Evolutionary conservation across 2,797 vertebrate species (phyloP), one percentile per base, ranked within the genome.

Genomic region (Centropyge bicolor): DNA sequence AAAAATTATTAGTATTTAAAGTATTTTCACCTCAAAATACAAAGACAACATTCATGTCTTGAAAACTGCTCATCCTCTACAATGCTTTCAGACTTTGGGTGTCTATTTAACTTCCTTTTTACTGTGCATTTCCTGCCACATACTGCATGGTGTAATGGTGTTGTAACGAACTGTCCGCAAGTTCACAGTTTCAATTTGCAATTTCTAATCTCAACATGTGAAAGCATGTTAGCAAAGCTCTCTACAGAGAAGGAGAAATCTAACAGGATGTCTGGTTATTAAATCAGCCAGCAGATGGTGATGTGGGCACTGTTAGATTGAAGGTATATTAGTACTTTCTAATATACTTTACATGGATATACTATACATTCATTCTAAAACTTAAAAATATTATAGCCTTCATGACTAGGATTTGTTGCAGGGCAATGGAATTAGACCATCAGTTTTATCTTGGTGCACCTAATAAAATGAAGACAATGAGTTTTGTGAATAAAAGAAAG

Each of bases 201-300:
- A 75, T 59, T 52, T 45, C 19, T 52, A 9, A 10, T 52, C 5
- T 56, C 22, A 57, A 45, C 12, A 24, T 45, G 4, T 27, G 49
- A 0, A 54, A 31, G 0, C 8, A 2, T 27, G 9, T 35, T 11
- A 2, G 17, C 9, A 54, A 9, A 60, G 5, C 11, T 70, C 9
- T 17, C 22, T 54, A 49, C 22, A 43, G 31, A 5, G 16, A 49
- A 38, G n/a, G 10, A 57, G 16, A 59, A 43, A 43, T 48, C 19
- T 6, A 55, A n/a, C 36, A 9, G 12, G 60, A 31, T 16, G n/a
- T 24, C 27, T 20, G 12, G 10, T 38, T 31, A 24, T 9, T 17
- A 60, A 43, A 31, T 57, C 24, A 49, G 31, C 74, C 86, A 89
- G 78, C 77, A 89, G 86, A 76, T 82, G 82, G 83, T 5, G 51